Base-by-base conservation (phyloP, 2,113 vertebrate species). In the Collichthys lucidus region DNA sequence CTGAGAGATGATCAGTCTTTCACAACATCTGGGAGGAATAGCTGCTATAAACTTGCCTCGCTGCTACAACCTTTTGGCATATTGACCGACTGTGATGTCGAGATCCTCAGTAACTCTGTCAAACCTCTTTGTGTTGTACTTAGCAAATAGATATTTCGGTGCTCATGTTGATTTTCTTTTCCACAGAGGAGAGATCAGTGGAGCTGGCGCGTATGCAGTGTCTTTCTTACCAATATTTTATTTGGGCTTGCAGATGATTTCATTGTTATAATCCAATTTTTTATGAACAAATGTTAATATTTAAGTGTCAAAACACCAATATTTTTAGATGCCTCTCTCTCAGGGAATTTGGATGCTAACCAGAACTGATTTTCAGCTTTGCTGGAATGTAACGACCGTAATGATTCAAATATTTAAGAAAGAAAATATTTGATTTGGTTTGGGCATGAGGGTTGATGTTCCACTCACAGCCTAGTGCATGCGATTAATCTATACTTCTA, bases 21-120 rank as follows among this genome's bases (percentile, higher is more conserved):
- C 53, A 49, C 77, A 81, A 84, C 55, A 76, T 74, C 44, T 76
- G 74, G 0, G 70, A 69, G 47, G 69, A 61, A 85, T 22, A 68
- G 63, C 14, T 20, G 46, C 44, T 66, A 10, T 44, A 74, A 80
- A 22, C 57, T 61, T 79, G 53, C 15, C 16, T 62, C 17, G 1
- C 63, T 17, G 56, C 53, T 55, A 59, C 47, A 68, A n/a, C 22
- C 44, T 79, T 50, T 56, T 77, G 69, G 60, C 24, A 52, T 22
- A 26, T 11, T 42, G 35, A 77, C 15, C 57, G 0, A 20, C 55
- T 17, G 69, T 4, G 42, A 64, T 16, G 5, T 52, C 5, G 15
- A 84, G 12, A 79, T 15, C 47, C 20, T 59, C 61, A 62, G 40
- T 64, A 26, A 19, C 53, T 60, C 60, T 26, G 62, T 65, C 20